Conservation (phyloP, 1,140 invertebrate genomes). For the Asbolus verrucosus region DNA sequence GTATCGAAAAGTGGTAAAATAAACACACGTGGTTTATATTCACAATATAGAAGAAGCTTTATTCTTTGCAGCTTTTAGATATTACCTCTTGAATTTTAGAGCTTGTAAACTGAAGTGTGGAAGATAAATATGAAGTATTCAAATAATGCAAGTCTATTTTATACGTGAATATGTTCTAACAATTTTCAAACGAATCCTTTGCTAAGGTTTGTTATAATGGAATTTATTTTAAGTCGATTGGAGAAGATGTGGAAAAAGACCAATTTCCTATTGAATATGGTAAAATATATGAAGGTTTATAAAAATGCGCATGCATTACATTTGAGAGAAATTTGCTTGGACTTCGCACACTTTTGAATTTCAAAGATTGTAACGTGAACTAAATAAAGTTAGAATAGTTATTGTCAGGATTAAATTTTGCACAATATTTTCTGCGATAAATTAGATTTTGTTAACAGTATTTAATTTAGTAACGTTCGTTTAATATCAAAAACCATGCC, state of each 20-base stretch:
- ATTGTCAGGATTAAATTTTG: too few relatives aligned
- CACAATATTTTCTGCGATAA: too few relatives aligned
- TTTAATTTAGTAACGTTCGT: too few relatives aligned
- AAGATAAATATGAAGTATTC: conserved; percentile 5
- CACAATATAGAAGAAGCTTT: too few relatives aligned
- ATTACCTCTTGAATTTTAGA: conserved; percentile 16
- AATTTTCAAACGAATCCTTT: not conserved
- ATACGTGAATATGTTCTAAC: not conserved
- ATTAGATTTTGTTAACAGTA: too few relatives aligned
- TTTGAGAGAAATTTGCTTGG: conserved; percentile 19
- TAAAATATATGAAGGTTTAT: conserved; percentile 8
- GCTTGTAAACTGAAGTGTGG: conserved; percentile 15
- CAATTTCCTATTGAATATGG: conserved; percentile 1
- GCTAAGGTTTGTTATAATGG: conserved; percentile 3
- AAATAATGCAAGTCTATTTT: conserved; percentile 11
- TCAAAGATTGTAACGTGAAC: not conserved
- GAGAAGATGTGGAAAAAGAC: conserved; percentile 1
- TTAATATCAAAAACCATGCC: too few relatives aligned
- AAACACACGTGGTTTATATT: too few relatives aligned
- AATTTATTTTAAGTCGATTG: conserved; percentile 20
- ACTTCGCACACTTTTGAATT: not conserved
- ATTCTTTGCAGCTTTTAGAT: too few relatives aligned
- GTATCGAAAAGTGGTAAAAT: too few relatives aligned
- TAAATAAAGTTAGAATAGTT: conserved; percentile 14
- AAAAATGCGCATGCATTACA: conserved; percentile 30